Base-by-base conservation (phyloP, 2,113 vertebrate genomes). In the Microtus ochrogaster region DNA sequence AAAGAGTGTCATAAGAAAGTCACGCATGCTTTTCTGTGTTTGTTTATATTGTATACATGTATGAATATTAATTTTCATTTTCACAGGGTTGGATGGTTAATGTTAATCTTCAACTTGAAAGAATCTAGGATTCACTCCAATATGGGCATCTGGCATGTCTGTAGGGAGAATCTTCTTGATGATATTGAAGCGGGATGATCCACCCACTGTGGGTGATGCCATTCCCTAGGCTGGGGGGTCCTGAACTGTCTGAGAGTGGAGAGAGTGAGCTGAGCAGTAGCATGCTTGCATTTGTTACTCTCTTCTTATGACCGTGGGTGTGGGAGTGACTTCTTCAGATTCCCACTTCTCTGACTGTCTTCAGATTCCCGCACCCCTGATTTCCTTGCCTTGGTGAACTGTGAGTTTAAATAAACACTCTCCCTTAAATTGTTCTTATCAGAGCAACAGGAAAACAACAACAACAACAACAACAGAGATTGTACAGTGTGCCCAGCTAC, bases 11-110 rank as follows among this genome's bases (percentile, higher is more conserved):
- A 0, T 10, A 17, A 26, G 74, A 49, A 30, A 55, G 26, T 6
- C 3, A 13, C 2, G 0, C 58, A 55, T 13, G 1, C 1, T 3
- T 7, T 1, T 2, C 4, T n/a, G 49, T 28, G 21, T 49, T 22
- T 30, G 22, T 66, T 63, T 94, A 9, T 55, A 47, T 33, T 68
- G 44, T 58, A 36, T 63, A 1, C 24, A 47, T 30, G 2, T 88
- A 58, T 11, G 55, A 74, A 52, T 66, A 39, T 39, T 39, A 26
- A 68, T 68, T 91, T 79, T 39, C 16, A 79, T 58, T 58, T 58
- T 58, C 5, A 58, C 10, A 1, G 5, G 2, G 3, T 68, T 33
- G n/a, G 65, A 33, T 87, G 28, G 17, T 86, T 49, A 17, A 21
- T 87, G 66, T 13, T 21, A 47, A 36, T 36, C 17, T 66, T 86